Evolutionary conservation across 1,140 invertebrate genomes (phyloP), one percentile per base, ranked within the genome.

Genomic region (Alviniconcha marisindica): DNA sequence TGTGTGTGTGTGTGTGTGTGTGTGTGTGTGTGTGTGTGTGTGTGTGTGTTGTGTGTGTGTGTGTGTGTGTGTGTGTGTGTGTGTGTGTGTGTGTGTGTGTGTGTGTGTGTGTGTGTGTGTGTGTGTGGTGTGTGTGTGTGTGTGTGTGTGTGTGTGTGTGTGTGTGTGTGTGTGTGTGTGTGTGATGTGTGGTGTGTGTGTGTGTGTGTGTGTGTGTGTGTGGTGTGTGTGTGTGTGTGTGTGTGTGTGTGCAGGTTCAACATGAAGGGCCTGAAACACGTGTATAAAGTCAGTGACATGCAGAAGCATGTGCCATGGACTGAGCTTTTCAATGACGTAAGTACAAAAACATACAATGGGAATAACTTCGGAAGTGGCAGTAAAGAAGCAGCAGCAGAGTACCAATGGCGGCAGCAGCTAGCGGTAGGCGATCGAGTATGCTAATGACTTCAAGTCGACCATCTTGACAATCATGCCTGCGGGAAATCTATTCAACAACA

Each of bases 241-340:
- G 73, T 42, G 73, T 38, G 38, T 76, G 18, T 76, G 38, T 42
- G 73, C 77, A 78, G 77, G 33, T 78, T 78, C 56, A 78, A 78
- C 48, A 60, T 78, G 7, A 78, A 56, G 33, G 77, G 77, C 28
- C 77, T 78, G 48, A 78, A 60, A 28, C 77, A 78, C 33, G 77
- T 78, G 33, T 78, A 78, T 31, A 56, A 78, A 21, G 77, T 78
- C 44, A 78, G 51, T 38, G 77, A 78, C 51, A 78, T 60, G 48
- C 31, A 78, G 48, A 60, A 71, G 36, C 38, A 18, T 36, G 69
- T 71, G 36, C 12, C 36, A 21, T 71, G 33, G 33, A 33, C 40
- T 5, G 31, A 18, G 14, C 12, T 42, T 10, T 5, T 38, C 18
- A 36, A 71, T 36, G 36, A 71, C 33, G 69, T 71, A 40, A 71